Evolutionary conservation across 2,888 invertebrate genomes (phyloP), one percentile per base, ranked within the genome.

Genomic region (Drosophila incognita): DNA sequence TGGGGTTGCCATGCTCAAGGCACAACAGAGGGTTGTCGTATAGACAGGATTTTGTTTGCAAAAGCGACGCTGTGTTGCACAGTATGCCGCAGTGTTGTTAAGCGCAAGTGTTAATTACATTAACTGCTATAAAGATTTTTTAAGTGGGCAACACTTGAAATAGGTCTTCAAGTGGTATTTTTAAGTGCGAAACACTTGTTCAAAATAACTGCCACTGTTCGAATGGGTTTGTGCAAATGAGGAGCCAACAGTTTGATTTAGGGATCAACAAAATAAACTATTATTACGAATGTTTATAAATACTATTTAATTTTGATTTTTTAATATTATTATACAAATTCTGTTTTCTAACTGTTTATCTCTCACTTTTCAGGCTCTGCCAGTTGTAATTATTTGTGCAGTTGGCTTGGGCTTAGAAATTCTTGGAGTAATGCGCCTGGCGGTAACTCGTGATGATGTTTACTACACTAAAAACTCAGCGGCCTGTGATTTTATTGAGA

Each of bases 381-480:
- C 92, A 10, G 33, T 90, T 18, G 6, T 84, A 13, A 2, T 77
- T 0, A 35, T 90, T 11, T 42, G 69, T 13, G 0, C 53, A 0
- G 2, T 75, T 1, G 87, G 86, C 0, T 8, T 86, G 0, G 18
- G 68, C 0, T 4, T 70, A 11, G 81, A 82, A 46, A 0, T 81
- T 1, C 8, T 70, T 1, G 73, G 38, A 6, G 57, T 63, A n/a
- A 24, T 82, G 18, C 69, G 80, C 0, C 3, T 79, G 5, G 82
- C 80, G 0, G 6, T 77, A 2, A 90, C 85, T 0, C 83, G 90
- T 0, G 88, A 90, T 66, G 92, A 92, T 68, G 85, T 91, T 4
- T 82, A 69, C 79, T 92, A 69, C 49, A 75, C 83, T 2, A 85
- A 69, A 35, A 38, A 61, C 11, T 38, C 70, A 1, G 78, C 78